Percentiles rank a stretch among this genome's conserved stretches.
phyloP scores from a whole-genome alignment of 1,140 invertebrate genomes.

The Lepidotrigona ventralis region DNA sequence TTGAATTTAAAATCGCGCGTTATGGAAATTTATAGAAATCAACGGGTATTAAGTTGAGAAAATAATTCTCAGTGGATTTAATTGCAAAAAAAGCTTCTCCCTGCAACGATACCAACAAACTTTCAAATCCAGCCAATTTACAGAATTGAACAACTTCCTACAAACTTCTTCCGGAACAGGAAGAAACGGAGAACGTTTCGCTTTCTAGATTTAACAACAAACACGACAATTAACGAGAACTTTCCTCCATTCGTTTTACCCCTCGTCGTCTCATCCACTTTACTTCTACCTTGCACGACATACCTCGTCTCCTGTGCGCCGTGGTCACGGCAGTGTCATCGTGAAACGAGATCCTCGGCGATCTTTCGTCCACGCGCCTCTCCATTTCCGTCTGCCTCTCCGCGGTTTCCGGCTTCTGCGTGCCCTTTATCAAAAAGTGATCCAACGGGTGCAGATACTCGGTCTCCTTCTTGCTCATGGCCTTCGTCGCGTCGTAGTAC shows the following conservation, averaged over 20 bases:
- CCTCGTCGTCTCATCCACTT: not conserved
- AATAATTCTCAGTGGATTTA: no score
- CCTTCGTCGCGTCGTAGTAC: slow-evolving; percentile 37
- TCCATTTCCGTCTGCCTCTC: slow-evolving; percentile 49
- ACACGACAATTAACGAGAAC: not conserved
- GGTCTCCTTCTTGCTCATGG: slow-evolving; percentile 49
- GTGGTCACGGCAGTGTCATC: not conserved
- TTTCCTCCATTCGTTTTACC: not conserved
- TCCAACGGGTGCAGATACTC: slow-evolving; percentile 66
- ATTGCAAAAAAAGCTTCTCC: not conserved
- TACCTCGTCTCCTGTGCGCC: not conserved
- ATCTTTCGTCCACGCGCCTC: not conserved
- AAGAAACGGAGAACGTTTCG: not conserved
- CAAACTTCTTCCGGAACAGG: not conserved
- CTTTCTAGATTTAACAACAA: not conserved
- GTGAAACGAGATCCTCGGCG: slow-evolving; percentile 11
- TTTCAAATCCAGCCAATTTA: not conserved
- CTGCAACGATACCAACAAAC: not conserved
- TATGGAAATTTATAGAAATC: no score
- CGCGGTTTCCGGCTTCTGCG: slow-evolving; percentile 47
- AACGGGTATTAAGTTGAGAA: no score
- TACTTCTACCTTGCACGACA: not conserved
- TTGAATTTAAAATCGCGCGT: no score
- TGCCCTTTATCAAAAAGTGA: slow-evolving; percentile 66
- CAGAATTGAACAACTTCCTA: not conserved